A percentile compares a stretch with the other conserved stretches of the same genome.
These are phyloP conservation scores for Tupaia chinensis DNA, from an alignment of 2,113 vertebrate species.

Conservation along the genomic window DNA sequence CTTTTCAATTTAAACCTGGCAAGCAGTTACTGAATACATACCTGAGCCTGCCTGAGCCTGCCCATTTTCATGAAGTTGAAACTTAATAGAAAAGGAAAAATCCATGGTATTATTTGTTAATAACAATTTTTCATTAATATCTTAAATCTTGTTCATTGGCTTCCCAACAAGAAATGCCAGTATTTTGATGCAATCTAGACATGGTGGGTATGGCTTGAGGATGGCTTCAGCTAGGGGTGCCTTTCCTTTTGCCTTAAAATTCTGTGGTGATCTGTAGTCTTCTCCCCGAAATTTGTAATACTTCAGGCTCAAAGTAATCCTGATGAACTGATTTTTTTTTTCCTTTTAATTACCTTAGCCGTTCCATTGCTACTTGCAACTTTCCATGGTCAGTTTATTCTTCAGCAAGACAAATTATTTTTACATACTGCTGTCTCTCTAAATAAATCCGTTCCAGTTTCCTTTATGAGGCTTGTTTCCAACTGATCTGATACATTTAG, in stretches of 20 bases:
- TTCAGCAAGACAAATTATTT: neutral
- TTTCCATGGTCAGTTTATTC: neutral
- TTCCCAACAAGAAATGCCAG: neutral
- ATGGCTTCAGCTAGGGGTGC: neutral
- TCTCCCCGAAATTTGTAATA: neutral
- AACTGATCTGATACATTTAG: slow-evolving; percentile 30
- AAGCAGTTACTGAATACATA: neutral
- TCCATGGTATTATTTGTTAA: neutral
- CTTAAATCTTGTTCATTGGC: neutral
- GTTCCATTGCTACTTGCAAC: neutral
- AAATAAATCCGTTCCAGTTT: neutral
- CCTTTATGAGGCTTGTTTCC: slow-evolving; percentile 16
- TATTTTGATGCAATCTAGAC: neutral
- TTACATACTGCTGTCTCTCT: neutral
- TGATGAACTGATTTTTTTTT: neutral
- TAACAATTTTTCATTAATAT: neutral
- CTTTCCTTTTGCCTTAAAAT: neutral
- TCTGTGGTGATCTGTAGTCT: neutral
- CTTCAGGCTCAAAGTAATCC: neutral
- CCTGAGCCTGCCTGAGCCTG: neutral
- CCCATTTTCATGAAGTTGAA: neutral
- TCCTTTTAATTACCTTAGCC: neutral
- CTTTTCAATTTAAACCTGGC: neutral
- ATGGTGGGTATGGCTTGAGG: neutral
- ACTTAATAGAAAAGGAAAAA: neutral